Percentiles rank a stretch among this genome's conserved stretches.
phyloP scores from a whole-genome alignment of 1,140 invertebrate genomes.

The Caenorhabditis inopinata region DNA sequence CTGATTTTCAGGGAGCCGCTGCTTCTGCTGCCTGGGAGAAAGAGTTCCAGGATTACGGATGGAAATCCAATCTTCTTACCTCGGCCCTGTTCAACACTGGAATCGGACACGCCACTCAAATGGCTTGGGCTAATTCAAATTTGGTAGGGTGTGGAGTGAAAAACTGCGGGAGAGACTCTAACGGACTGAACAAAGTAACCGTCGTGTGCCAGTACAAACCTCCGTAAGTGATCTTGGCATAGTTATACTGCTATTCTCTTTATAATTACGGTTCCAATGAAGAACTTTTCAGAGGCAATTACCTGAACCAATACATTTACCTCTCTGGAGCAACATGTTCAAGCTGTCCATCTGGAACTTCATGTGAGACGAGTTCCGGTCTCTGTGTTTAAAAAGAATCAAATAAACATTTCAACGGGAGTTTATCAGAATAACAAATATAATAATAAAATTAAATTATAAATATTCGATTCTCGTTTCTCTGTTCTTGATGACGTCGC shows the following conservation, averaged over 20 bases:
- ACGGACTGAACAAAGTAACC: constrained; percentile 4
- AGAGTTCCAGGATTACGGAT: constrained; percentile 42
- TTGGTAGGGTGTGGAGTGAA: constrained; percentile 35
- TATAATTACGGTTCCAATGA: too few relatives aligned
- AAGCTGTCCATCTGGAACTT: neutral
- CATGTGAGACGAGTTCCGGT: neutral
- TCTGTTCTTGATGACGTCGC: too few relatives aligned
- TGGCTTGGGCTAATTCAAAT: constrained; percentile 35
- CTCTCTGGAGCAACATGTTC: neutral
- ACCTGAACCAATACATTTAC: neutral
- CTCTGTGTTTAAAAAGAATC: constrained; percentile 7
- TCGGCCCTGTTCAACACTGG: constrained; percentile 20
- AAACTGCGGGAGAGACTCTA: neutral
- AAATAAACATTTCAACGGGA: too few relatives aligned
- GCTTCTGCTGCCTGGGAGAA: constrained; percentile 28
- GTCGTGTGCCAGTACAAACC: constrained; percentile 32
- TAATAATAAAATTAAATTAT: too few relatives aligned
- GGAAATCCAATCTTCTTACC: constrained; percentile 12
- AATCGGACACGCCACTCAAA: constrained; percentile 42
- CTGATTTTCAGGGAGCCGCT: neutral
- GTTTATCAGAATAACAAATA: too few relatives aligned
- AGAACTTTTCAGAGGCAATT: constrained; percentile 2
- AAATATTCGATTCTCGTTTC: too few relatives aligned
- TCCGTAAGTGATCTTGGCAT: neutral
- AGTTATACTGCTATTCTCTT: too few relatives aligned